Base-by-base conservation (phyloP, 2,888 invertebrate genomes). In the Achlya flavicornis region DNA sequence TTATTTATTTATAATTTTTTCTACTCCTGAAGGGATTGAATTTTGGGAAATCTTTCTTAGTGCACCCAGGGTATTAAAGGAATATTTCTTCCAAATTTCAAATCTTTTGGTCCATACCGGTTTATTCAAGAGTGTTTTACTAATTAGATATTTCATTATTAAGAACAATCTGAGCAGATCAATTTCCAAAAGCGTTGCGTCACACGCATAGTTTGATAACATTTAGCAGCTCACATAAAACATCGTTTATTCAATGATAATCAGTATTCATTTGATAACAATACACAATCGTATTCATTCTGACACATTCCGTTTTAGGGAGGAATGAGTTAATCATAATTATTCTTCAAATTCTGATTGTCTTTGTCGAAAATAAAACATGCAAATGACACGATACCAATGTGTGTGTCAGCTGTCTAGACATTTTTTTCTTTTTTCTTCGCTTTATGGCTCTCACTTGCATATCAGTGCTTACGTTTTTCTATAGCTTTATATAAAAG, bases 351-450 rank as follows among this genome's bases (percentile, higher is more conserved):
- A 48, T 48, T 48, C 5, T 48, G 48, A 48, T 48, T 16, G 48
- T 48, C 48, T 48, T 53, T 19, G 19, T 10, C 53, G 8, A 19
- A 19, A n/a, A 53, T 2, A 53, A 19, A 53, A 19, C 19, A 53
- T 53, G 53, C 19, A 53, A 53, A 53, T 53, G 16, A 46, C 57
- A 53, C 59, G 61, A 59, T 14, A 57, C 46, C 57, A 16, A 57
- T 64, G 35, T 61, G 58, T 64, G 35, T 61, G 58, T 53, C 53
- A 53, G 53, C 19, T 53, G 53, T 53, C 53, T 53, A 53, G 53
- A 53, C 53, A 19, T 14, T 19, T 8, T 3, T 10, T 5, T 0
- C 7, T 5, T 46, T 46, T 46, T 46, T n/a, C n/a, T 6, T n/a
- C 46, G 46, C n/a, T 4, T n/a, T n/a, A 46, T 7, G n/a, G 46